Conservation (phyloP, 2,113 vertebrate genomes). For the Columba janthina region DNA sequence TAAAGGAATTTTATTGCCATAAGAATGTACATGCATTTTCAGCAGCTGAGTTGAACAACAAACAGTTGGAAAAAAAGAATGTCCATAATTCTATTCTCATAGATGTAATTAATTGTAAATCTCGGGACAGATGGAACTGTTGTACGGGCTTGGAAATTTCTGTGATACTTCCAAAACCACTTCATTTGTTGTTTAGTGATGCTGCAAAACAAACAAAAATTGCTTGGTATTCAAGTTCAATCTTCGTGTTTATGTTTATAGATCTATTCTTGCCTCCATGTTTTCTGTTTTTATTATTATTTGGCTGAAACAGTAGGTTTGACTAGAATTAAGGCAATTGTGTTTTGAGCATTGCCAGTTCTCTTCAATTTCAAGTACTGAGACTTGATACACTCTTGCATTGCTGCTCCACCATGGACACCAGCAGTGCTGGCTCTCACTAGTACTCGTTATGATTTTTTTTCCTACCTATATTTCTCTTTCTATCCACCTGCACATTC, state of each 20-base stretch:
- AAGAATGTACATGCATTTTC: neutral
- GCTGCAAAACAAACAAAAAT: neutral
- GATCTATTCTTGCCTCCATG: neutral
- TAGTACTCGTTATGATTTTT: neutral
- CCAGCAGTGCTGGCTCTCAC: neutral
- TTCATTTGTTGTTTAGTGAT: neutral
- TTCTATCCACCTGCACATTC: neutral
- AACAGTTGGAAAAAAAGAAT: neutral
- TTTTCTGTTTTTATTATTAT: slow-evolving; percentile 49
- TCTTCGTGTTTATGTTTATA: slow-evolving; percentile 41
- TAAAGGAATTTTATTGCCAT: neutral
- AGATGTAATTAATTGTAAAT: slow-evolving; percentile 9
- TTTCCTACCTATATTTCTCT: neutral
- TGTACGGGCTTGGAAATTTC: neutral
- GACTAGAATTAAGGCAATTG: slow-evolving; percentile 50
- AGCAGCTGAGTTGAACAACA: neutral
- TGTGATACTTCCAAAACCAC: neutral
- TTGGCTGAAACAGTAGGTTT: slow-evolving; percentile 30
- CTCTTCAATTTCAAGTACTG: neutral
- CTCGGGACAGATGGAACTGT: slow-evolving; percentile 26
- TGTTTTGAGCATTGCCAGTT: slow-evolving; percentile 11
- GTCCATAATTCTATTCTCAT: neutral
- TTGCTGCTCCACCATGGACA: neutral
- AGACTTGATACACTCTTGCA: neutral
- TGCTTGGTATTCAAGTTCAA: neutral